phyloP scores from a whole-genome alignment of 2,888 invertebrate species.

The Stenurella melanura region DNA sequence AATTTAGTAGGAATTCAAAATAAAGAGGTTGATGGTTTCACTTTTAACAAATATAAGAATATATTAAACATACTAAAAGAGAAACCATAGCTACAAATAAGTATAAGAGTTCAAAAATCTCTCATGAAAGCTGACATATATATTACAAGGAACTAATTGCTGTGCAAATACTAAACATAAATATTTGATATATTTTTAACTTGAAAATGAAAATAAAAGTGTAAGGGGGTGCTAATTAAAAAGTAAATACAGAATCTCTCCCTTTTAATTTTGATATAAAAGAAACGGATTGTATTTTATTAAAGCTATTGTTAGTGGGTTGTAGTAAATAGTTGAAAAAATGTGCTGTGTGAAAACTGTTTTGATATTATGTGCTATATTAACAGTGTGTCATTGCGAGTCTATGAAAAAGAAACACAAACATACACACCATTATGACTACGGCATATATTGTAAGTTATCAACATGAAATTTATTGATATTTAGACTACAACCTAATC shows the following conservation, averaged over 20 bases:
- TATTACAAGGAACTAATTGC: slow-evolving; percentile 29
- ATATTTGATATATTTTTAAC: slow-evolving; percentile 32
- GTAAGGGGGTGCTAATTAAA: slow-evolving; percentile 34
- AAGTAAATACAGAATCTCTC: slow-evolving; percentile 30
- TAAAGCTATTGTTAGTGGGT: slow-evolving; percentile 6
- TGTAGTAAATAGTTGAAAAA: slow-evolving; percentile 1
- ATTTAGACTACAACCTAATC: too few species aligned
- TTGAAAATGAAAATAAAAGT: slow-evolving; percentile 42
- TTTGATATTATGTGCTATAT: slow-evolving; percentile 30
- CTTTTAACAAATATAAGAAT: slow-evolving; percentile 9
- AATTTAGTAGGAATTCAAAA: background rate
- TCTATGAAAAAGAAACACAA: slow-evolving; percentile 40
- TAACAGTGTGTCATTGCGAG: slow-evolving; percentile 49
- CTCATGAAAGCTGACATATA: slow-evolving; percentile 29
- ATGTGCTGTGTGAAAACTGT: slow-evolving; percentile 28
- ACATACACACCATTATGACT: slow-evolving; percentile 46
- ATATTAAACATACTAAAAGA: slow-evolving; percentile 17
- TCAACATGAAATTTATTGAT: too few species aligned
- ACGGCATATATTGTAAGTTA: slow-evolving; percentile 48
- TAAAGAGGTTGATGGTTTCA: background rate
- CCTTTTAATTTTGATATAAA: slow-evolving; percentile 31
- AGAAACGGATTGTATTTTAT: slow-evolving; percentile 20
- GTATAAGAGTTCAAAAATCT: slow-evolving; percentile 5
- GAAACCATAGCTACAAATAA: background rate
- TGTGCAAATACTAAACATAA: slow-evolving; percentile 28